A percentile compares a stretch with the other conserved stretches of the same genome.
phyloP scores from a whole-genome alignment of 2,113 vertebrate genomes.

The Erythrolamprus reginae region DNA sequence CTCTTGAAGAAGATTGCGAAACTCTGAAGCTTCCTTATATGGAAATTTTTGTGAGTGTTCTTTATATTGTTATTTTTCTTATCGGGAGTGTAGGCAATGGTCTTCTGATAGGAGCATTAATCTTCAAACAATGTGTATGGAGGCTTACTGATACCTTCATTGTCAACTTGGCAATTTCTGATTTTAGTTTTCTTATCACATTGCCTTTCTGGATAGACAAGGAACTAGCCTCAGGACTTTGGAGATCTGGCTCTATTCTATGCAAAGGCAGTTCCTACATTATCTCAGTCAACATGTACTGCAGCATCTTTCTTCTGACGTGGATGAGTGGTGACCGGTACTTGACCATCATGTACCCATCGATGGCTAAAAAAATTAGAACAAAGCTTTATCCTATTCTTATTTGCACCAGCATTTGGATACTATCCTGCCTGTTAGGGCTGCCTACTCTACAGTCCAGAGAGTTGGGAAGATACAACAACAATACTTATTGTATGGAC shows the following conservation, averaged over 20 bases:
- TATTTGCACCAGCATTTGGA: constrained; percentile 64
- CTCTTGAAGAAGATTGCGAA: constrained; percentile 34
- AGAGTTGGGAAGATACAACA: constrained; percentile 41
- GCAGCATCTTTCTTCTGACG: constrained; percentile 70
- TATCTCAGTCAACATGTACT: constrained; percentile 76
- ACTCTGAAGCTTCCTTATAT: constrained; percentile 21
- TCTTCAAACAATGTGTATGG: constrained; percentile 53
- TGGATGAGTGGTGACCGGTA: constrained; percentile 74
- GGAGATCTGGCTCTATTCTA: constrained; percentile 68
- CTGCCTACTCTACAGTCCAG: constrained; percentile 66
- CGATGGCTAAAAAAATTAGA: constrained; percentile 46
- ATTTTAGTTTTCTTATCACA: constrained; percentile 73
- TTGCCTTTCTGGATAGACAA: constrained; percentile 73
- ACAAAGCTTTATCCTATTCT: constrained; percentile 42
- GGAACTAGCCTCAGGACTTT: constrained; percentile 47
- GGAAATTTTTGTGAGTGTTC: constrained; percentile 54
- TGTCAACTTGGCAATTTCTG: constrained; percentile 69
- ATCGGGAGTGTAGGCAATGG: constrained; percentile 65
- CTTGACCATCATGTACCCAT: constrained; percentile 66
- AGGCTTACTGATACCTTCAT: constrained; percentile 72
- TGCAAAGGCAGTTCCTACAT: constrained; percentile 72
- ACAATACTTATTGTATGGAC: constrained; percentile 61
- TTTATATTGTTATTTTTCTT: constrained; percentile 66
- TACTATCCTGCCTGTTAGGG: constrained; percentile 67
- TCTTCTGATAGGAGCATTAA: constrained; percentile 57